phyloP scores from a whole-genome alignment of 2,797 vertebrate species.

The Lagocephalus sceleratus region DNA sequence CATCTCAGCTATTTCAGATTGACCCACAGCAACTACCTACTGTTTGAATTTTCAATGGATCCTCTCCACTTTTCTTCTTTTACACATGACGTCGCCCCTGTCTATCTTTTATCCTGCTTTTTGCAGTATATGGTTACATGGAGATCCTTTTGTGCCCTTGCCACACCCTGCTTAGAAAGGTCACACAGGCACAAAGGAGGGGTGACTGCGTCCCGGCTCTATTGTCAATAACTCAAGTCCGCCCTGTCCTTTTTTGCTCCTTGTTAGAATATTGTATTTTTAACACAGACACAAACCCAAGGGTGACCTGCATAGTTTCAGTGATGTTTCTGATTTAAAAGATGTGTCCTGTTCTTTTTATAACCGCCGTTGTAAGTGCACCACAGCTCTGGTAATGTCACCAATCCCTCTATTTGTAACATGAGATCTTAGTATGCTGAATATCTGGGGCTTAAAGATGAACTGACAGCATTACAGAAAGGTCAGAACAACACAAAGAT shows the following conservation, averaged over 20 bases:
- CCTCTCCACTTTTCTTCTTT: constrained; percentile 61
- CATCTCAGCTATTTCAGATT: constrained; percentile 65
- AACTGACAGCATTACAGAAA: constrained; percentile 23
- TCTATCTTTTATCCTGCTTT: constrained; percentile 67
- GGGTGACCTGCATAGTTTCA: constrained; percentile 7
- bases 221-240: constrained; percentile 32
- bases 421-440: constrained; percentile 9
- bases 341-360: constrained; percentile 6
- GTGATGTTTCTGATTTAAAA: neutral
- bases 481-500: constrained; percentile 36
- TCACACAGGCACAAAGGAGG: constrained; percentile 63
- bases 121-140: constrained; percentile 72
- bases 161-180: constrained; percentile 74
- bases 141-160: constrained; percentile 67
- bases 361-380: constrained; percentile 29
- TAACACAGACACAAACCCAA: constrained; percentile 35
- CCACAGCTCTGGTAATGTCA: constrained; percentile 21
- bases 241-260: constrained; percentile 39
- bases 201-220: constrained; percentile 64
- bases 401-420: constrained; percentile 34
- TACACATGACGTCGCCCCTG: constrained; percentile 67
- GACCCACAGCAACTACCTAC: constrained; percentile 53
- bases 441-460: constrained; percentile 18
- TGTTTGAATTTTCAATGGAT: constrained; percentile 63
- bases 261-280: constrained; percentile 62